These are phyloP conservation scores for Halictus ligatus DNA, from an alignment of 2,888 invertebrate species.

Conservation along the genomic window DNA sequence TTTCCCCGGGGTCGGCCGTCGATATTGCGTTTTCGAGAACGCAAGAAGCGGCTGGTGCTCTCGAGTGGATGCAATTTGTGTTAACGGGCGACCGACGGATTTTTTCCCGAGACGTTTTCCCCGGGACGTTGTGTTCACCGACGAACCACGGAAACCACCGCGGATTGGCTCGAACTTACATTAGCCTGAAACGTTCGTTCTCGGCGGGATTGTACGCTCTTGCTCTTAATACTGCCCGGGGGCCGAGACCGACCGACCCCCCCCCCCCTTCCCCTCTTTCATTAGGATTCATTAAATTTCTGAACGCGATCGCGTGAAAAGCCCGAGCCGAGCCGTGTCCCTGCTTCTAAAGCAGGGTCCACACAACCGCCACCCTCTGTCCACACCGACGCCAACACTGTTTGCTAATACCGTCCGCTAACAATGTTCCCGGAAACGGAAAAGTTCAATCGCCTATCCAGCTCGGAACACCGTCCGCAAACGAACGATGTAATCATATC, in stretches of 20 bases:
- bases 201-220: slow-evolving; percentile 28
- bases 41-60: background rate
- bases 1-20: background rate
- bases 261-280: slow-evolving; percentile 15
- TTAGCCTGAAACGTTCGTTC: slow-evolving; percentile 22
- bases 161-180: slow-evolving; percentile 21
- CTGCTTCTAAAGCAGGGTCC: background rate
- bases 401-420: slow-evolving; percentile 12
- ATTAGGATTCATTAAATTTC: slow-evolving; percentile 57
- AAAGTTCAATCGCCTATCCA: slow-evolving; percentile 8
- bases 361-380: background rate
- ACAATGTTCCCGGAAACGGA: slow-evolving; percentile 27
- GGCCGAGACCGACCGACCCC: background rate
- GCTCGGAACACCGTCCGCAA: background rate
- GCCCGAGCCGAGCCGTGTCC: slow-evolving; percentile 18
- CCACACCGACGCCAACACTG: background rate
- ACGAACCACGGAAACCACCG: slow-evolving; percentile 15
- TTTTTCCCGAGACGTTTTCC: slow-evolving; percentile 30
- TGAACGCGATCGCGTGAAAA: slow-evolving; percentile 33
- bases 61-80: slow-evolving; percentile 49
- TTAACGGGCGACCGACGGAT: slow-evolving; percentile 38
- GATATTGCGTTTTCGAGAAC: slow-evolving; percentile 32
- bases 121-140: background rate
- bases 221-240: slow-evolving; percentile 29
- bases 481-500: background rate